These are phyloP conservation scores for Meteorus sp. DNA, from an alignment of 1,140 invertebrate genomes.

Conservation along the genomic window DNA sequence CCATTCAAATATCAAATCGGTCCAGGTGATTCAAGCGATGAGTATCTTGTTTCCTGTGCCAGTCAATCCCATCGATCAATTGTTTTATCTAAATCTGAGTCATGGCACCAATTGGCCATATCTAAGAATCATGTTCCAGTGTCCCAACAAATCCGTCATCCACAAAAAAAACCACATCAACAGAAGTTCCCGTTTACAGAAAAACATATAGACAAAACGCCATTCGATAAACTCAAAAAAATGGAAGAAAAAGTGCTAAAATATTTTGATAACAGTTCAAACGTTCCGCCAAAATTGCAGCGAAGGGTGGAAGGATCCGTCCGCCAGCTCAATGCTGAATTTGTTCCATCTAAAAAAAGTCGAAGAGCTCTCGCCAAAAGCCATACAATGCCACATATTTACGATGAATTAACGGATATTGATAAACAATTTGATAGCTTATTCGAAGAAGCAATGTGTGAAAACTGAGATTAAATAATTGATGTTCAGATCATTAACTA, in stretches of 20 bases:
- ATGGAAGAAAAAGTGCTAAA: slow-evolving; percentile 79
- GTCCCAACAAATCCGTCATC: slow-evolving; percentile 44
- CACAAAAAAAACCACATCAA: no score
- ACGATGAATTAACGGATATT: slow-evolving; percentile 70
- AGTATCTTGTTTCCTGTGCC: slow-evolving; percentile 51
- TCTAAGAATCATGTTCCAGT: slow-evolving; percentile 43
- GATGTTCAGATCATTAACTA: no score
- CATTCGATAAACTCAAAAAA: no score
- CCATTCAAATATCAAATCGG: slow-evolving; percentile 29
- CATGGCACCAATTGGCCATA: slow-evolving; percentile 70
- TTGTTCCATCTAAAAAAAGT: slow-evolving; percentile 34
- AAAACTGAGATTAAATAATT: slow-evolving; percentile 36
- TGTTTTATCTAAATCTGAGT: slow-evolving; percentile 75
- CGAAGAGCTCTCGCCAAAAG: slow-evolving; percentile 63
- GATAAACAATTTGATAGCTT: slow-evolving; percentile 77
- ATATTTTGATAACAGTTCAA: slow-evolving; percentile 66
- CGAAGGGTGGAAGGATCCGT: no score
- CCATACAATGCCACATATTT: slow-evolving; percentile 72
- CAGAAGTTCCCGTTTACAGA: no score
- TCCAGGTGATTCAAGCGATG: slow-evolving; percentile 50
- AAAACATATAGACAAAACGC: no score
- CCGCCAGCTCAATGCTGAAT: slow-evolving; percentile 29
- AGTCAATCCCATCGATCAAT: slow-evolving; percentile 46
- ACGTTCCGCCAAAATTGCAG: no score
- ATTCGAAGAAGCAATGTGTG: slow-evolving; percentile 59